These are phyloP conservation scores for Eulimnadia texana DNA, from an alignment of 1,140 invertebrate genomes.

Conservation along the genomic window DNA sequence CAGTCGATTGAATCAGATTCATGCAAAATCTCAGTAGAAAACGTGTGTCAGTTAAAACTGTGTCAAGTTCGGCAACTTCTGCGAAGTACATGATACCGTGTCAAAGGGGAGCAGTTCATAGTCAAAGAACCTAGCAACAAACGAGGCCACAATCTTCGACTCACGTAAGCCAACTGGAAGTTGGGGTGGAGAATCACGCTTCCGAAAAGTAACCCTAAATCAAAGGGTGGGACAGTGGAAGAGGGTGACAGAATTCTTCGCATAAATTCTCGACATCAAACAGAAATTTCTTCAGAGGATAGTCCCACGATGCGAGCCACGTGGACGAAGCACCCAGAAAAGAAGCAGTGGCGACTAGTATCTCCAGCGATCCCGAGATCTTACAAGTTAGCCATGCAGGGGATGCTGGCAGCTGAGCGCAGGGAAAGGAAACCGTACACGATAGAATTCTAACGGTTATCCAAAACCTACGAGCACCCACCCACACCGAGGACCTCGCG, in stretches of 20 bases:
- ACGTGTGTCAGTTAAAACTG: background rate
- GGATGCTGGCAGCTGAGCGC: background rate
- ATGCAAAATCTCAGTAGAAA: background rate
- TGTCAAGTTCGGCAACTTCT: background rate
- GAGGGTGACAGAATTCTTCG: too few relatives aligned
- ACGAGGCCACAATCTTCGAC: too few relatives aligned
- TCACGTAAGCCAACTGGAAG: too few relatives aligned
- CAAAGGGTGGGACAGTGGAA: too few relatives aligned
- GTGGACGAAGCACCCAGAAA: background rate
- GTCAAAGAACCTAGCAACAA: too few relatives aligned
- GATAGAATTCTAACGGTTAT: background rate
- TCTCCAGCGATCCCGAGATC: background rate
- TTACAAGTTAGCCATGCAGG: background rate
- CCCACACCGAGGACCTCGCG: background rate
- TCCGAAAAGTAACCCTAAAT: too few relatives aligned
- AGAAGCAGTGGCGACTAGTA: background rate
- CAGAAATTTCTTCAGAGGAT: too few relatives aligned
- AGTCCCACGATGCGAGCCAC: background rate
- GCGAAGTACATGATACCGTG: background rate
- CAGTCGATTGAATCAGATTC: background rate
- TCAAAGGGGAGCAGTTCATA: too few relatives aligned
- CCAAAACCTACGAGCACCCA: background rate
- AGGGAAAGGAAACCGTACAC: background rate
- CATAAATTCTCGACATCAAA: too few relatives aligned
- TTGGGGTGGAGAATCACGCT: too few relatives aligned